Conservation (phyloP, 23 tunicate genomes). For the Trididemnum miniatum region DNA sequence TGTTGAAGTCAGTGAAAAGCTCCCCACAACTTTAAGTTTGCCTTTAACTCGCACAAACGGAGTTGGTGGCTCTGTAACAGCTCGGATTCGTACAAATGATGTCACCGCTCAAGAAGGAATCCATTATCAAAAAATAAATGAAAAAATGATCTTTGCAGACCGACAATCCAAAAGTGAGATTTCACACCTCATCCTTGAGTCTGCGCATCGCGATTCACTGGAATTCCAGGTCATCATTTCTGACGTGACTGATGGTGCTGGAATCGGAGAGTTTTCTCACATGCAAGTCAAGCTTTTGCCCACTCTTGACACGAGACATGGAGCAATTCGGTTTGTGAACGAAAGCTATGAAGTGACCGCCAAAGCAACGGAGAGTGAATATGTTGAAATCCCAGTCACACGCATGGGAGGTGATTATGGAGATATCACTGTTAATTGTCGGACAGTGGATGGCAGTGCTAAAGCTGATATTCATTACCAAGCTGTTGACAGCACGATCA, state of each 20-base stretch:
- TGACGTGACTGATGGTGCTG: conserved; percentile 19
- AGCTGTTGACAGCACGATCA: neutral
- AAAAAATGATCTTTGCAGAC: neutral
- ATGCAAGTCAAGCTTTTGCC: neutral
- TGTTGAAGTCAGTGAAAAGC: neutral
- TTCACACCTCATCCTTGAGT: neutral
- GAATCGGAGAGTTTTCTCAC: neutral
- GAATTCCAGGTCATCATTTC: conserved; percentile 47
- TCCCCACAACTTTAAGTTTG: neutral
- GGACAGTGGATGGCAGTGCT: conserved; percentile 67
- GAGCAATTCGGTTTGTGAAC: neutral
- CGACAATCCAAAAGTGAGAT: neutral
- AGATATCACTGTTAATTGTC: conserved; percentile 60
- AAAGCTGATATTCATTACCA: conserved; percentile 61
- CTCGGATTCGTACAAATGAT: neutral
- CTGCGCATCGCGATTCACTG: neutral
- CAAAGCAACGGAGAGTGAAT: neutral
- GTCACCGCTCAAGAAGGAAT: conserved; percentile 5
- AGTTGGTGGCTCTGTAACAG: conserved; percentile 24
- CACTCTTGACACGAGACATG: conserved; percentile 19
- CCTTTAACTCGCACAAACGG: conserved; percentile 12
- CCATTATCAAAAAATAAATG: conserved; percentile 11
- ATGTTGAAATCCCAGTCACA: conserved; percentile 38
- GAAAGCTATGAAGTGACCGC: neutral
- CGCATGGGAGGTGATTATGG: conserved; percentile 55